A percentile compares a stretch with the other conserved stretches of the same genome.
phyloP scores from a whole-genome alignment of 2,113 vertebrate genomes.

The Corythaixoides concolor region DNA sequence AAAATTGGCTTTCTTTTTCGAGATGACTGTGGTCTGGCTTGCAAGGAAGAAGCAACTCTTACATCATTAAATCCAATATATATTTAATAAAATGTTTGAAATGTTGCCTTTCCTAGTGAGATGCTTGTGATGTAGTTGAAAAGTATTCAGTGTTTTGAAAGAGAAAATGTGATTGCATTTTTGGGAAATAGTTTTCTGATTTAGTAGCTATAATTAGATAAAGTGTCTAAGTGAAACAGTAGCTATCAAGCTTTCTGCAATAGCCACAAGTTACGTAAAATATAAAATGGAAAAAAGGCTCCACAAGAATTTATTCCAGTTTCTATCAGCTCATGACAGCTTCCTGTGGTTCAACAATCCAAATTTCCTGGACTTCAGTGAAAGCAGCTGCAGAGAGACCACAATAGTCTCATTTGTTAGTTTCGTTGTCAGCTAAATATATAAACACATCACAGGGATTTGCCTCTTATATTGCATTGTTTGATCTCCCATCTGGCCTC shows the following conservation, averaged over 20 bases:
- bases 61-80: background rate
- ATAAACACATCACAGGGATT: background rate
- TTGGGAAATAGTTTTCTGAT: background rate
- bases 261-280: background rate
- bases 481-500: background rate
- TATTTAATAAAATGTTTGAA: background rate
- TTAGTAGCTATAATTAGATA: background rate
- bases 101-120: background rate
- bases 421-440: background rate
- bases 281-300: background rate
- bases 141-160: background rate
- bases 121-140: background rate
- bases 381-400: conserved; percentile 3
- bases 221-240: background rate
- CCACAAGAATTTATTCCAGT: background rate
- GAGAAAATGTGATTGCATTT: background rate
- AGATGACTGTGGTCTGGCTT: background rate
- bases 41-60: background rate
- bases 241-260: background rate
- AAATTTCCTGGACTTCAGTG: background rate
- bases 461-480: background rate
- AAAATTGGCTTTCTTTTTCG: background rate
- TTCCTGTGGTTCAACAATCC: background rate
- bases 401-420: background rate
- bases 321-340: background rate